Evolutionary conservation across 2,797 vertebrate genomes (phyloP), one percentile per base, ranked within the genome.

Genomic region (Dermochelys coriacea): DNA sequence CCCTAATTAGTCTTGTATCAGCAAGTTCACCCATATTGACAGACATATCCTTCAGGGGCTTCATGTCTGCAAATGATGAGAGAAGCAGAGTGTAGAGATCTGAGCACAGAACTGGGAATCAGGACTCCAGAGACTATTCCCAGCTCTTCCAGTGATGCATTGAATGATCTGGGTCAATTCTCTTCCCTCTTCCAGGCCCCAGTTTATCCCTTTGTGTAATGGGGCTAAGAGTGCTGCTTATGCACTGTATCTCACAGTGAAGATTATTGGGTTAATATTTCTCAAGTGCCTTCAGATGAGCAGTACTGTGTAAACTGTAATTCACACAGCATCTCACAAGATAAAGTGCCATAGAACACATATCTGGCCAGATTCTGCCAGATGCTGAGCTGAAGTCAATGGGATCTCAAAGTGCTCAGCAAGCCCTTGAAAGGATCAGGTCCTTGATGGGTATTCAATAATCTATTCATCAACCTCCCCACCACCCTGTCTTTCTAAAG

Each of bases 381-480:
- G 0, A 3, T 1, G 52, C 89, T 21, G 55, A 85, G 88, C 85
- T 37, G 90, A 25, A 77, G 5, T 34, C 91, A 51, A 19, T 50
- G 89, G 83, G 86, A 88, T 61, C 19, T 87, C 93, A 91, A 86
- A 89, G 93, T 93, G 87, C 91, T 95, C 97, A 91, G 93, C 54
- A 91, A 91, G 93, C 85, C 91, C 93, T 95, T 94, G 86, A 91
- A 95, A 96, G 96, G 90, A 89, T 92, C 82, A 47, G 84, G 82
- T 81, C 93, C 93, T 96, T 88, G 93, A 89, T 91, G 93, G 1
- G 0, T 83, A 94, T 94, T 96, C 96, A 93, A 96, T 93, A 96
- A 91, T 41, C 95, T 91, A 94, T 93, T 96, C 95, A 91, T 97
- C 97, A 95, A 91, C 95, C 84, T 92, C 93, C 88, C 87, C 11